A percentile compares a stretch with the other conserved stretches of the same genome.
phyloP scores from a whole-genome alignment of 2,113 vertebrate genomes.

The Proterorhinus semilunaris region DNA sequence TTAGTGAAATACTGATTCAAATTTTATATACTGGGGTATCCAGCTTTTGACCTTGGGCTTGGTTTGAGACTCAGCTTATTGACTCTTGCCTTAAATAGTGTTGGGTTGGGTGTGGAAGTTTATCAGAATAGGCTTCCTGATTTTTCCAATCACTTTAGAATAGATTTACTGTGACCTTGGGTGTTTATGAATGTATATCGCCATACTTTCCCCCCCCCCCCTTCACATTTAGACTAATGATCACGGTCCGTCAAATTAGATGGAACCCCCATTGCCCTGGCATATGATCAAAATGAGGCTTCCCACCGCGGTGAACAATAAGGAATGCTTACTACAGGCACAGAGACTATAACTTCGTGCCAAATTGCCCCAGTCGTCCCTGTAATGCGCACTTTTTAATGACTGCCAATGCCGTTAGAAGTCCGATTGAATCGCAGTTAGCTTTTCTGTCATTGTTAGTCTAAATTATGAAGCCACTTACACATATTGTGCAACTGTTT shows the following conservation, averaged over 20 bases:
- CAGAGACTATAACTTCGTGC: not conserved
- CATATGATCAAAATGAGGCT: not conserved
- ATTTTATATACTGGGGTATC: too few species aligned
- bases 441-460: conserved; percentile 5
- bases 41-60: too few species aligned
- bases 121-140: too few species aligned
- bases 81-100: too few species aligned
- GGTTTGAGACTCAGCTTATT: too few species aligned
- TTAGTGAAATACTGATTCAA: not conserved
- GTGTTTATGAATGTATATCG: too few species aligned
- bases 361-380: not conserved
- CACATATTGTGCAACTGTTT: conserved; percentile 5
- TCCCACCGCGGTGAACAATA: not conserved
- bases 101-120: too few species aligned
- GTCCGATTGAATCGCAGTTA: conserved; percentile 1
- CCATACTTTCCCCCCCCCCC: too few species aligned
- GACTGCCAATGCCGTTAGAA: not conserved
- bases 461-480: conserved; percentile 6
- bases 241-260: not conserved
- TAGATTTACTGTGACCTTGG: too few species aligned
- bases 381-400: conserved; percentile 1
- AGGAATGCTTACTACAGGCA: conserved; percentile 1
- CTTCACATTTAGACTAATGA: not conserved
- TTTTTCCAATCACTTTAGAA: too few species aligned
- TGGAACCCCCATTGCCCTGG: not conserved